Evolutionary conservation across 2,888 invertebrate genomes (phyloP), one percentile per base, ranked within the genome.

Genomic region (Eilema sororculum): DNA sequence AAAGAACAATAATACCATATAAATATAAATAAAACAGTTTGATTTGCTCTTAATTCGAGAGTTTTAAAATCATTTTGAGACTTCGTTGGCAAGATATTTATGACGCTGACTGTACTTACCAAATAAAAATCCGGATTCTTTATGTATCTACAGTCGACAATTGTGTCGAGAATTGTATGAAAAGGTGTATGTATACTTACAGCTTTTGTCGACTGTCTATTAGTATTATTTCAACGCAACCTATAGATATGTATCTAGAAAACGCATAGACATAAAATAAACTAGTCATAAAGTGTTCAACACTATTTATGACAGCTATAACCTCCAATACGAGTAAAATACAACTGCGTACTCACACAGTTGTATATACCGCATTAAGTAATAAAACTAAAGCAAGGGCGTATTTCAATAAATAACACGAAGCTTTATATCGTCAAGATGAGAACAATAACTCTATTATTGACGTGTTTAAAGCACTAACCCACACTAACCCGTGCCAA

Each of bases 401-500:
- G 28, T 57, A 30, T 67, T 56, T 56, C 56, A 65, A 65, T 61
- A 60, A 56, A 37, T 60, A 56, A 69, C 13, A 61, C 5, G 57
- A 63, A 63, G 66, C 70, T 30, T 65, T 70, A 70, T 41, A 71
- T n/a, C 37, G 46, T 20, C 56, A 63, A 37, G 65, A 68, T 66
- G 57, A 13, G 58, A 66, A 68, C 65, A 68, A 72, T 71, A 65
- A 65, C 68, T 62, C 57, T 46, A 65, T 62, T 68, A 65, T 68
- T 64, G n/a, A 41, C 58, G 30, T 56, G 25, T 58, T 56, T 25
- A 58, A 57, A 66, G 30, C 41, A 41, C 56, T 22, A 25, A 58
- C 61, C 16, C 41, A 41, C 22, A 66, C 64, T 72, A 76, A 70
- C 73, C 46, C 64, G 52, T 73, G 56, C 33, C 68, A 75, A 62